Evolutionary conservation across 30 jellyfish, hydroid and myxozoan genomes (phyloP).

Genomic region (Chrysaora quinquecirrha): DNA sequence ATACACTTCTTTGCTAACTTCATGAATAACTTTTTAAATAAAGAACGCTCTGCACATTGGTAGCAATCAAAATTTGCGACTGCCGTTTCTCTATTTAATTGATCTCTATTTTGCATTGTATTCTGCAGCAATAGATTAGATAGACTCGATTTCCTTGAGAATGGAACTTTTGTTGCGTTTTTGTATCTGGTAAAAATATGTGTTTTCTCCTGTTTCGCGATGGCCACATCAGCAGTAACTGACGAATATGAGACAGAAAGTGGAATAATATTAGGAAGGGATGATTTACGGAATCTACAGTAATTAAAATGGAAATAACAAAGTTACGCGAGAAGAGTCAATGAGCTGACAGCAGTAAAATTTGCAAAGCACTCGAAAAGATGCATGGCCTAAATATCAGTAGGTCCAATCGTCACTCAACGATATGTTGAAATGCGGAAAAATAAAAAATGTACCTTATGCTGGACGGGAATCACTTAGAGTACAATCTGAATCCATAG

Average conservation of each 20-base stretch:
- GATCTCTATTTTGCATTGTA: no score
- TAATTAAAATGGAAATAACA: not conserved
- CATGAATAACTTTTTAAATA: no score
- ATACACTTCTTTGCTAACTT: no score
- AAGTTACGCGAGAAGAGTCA: not conserved
- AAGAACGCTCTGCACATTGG: no score
- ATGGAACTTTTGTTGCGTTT: no score
- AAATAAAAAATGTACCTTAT: not conserved
- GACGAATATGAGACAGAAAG: not conserved
- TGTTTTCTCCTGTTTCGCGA: not conserved
- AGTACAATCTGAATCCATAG: not conserved
- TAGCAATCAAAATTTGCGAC: no score
- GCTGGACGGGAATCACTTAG: not conserved
- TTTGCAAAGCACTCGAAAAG: not conserved
- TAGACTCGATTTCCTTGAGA: no score
- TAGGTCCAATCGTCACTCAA: not conserved
- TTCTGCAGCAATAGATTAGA: no score
- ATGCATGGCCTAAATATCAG: not conserved
- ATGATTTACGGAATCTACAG: conserved; percentile 1
- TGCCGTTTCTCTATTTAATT: no score
- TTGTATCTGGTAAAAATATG: no score
- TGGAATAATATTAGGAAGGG: not conserved
- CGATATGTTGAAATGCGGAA: not conserved
- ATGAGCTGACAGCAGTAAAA: not conserved
- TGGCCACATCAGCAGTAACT: not conserved